Evolutionary conservation across 2,797 vertebrate species (phyloP), one percentile per base, ranked within the genome.

Genomic region (Silurus aristotelis): DNA sequence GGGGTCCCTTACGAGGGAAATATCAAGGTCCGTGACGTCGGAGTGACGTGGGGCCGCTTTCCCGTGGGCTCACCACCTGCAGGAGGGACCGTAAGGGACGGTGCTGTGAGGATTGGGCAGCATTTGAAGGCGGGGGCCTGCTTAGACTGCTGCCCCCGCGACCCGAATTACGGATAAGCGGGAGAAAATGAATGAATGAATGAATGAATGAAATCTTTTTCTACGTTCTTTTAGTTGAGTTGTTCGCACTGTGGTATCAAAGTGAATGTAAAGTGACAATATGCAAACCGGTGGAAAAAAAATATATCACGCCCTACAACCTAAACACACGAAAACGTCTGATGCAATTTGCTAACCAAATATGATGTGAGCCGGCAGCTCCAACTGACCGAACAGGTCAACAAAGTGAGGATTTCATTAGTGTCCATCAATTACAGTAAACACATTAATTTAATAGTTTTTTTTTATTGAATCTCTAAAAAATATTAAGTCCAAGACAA

Each of bases 281-380:
- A 58, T 77, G 25, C 55, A 60, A 77, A 56, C 7, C 4, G 2
- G 71, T n/a, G 46, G 38, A 0, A 0, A 38, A 38, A 25, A 73
- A 55, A 22, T n/a, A 75, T 60, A 60, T 38, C 55, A 2, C 9
- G 27, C 55, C 75, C 75, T 77, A 31, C 25, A 38, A 27, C 46
- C 48, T 15, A 55, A 75, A 75, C 46, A 55, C 72, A 77, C 27
- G 6, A 38, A 77, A 77, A 77, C 17, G 25, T 2, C 25, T 19
- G 75, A 31, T 31, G 9, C 25, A 31, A 77, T 77, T 77, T 77
- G 75, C 22, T 77, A 77, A 31, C 17, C 55, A 77, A 77, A 77
- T 77, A 12, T 12, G 27, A 60, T 19, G 25, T 2, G 25, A 19
- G 8, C 9, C 73, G 31, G 73, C 17, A 38, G 55, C 55, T 58